Base-by-base conservation (phyloP, 2,888 invertebrate genomes). In the Pseudococcus jackbeardsleyi region DNA sequence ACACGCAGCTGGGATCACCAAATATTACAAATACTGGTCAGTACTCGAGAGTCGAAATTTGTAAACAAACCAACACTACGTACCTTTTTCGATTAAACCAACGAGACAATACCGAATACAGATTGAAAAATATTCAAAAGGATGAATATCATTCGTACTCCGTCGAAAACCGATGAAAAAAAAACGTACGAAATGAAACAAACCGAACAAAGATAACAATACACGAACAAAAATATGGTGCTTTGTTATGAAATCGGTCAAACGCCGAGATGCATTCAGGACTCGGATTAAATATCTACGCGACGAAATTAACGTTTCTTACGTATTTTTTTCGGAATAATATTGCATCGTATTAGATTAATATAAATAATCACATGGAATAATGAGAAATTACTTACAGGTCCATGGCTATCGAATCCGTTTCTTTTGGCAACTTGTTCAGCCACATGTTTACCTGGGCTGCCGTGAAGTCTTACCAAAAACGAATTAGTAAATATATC, bases 401-500 rank as follows among this genome's bases (percentile, higher is more conserved):
- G 95, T 92, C 98, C 97, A 90, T 98, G 94, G 93, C 96, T 98
- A 91, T 96, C 95, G 93, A 99, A 99, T 91, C 99, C 99, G 92
- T 98, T 96, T 91, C 96, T 94, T 90, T 94, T 93, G 89, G 99
- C 99, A 90, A 99, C 94, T 90, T 93, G 92, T 91, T 95, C 95
- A 86, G 97, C 99, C 91, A 95, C 93, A 26, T 94, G 93, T 90
- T 94, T 94, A 89, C 95, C 95, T 89, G 96, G 94, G 89, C 96
- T 95, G 90, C 96, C 94, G 91, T 95, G 95, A 92, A 98, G 95
- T 90, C 95, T 94, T 91, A 99, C 98, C 92, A 97, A 94, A 93
- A 99, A 99, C 89, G 97, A 96, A 93, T 98, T 99, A 92, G 98
- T 99, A 93, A 98, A 97, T 91, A 99, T 95, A 91, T 97, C 95